Conservation (phyloP, 1,140 invertebrate genomes). For the Amyelois transitella region DNA sequence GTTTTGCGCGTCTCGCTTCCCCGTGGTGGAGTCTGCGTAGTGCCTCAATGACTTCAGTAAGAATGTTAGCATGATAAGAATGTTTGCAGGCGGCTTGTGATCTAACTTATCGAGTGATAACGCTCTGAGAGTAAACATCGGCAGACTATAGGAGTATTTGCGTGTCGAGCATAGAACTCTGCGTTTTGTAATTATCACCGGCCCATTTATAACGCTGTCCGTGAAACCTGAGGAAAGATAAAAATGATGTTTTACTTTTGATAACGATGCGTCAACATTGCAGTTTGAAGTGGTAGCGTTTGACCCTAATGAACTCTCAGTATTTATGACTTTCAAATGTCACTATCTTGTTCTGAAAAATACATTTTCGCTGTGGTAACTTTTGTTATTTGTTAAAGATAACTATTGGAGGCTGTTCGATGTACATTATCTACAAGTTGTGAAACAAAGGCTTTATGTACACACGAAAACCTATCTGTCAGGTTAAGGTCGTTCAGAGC, state of each 20-base stretch:
- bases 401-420: neutral
- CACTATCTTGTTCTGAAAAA: neutral
- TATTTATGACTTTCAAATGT: neutral
- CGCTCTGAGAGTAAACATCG: conserved; percentile 60
- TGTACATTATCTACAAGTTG: neutral
- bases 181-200: conserved; percentile 49
- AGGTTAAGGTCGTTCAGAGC: neutral
- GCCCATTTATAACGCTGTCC: conserved; percentile 31
- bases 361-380: neutral
- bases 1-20: conserved; percentile 31
- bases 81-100: conserved; percentile 67
- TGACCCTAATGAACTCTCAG: neutral
- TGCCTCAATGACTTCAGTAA: conserved; percentile 44
- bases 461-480: neutral
- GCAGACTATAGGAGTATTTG: conserved; percentile 65
- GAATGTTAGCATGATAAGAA: conserved; percentile 68
- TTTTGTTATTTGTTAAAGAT: neutral
- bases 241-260: conserved; percentile 18
- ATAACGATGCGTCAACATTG: conserved; percentile 9
- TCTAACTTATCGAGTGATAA: conserved; percentile 72
- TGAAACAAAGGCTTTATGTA: neutral
- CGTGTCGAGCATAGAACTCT: conserved; percentile 59
- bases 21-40: conserved; percentile 47
- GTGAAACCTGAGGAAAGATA: conserved; percentile 48
- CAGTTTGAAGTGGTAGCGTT: neutral